Evolutionary conservation across 2,113 vertebrate genomes (phyloP).

Genomic region (Scomber colias): DNA sequence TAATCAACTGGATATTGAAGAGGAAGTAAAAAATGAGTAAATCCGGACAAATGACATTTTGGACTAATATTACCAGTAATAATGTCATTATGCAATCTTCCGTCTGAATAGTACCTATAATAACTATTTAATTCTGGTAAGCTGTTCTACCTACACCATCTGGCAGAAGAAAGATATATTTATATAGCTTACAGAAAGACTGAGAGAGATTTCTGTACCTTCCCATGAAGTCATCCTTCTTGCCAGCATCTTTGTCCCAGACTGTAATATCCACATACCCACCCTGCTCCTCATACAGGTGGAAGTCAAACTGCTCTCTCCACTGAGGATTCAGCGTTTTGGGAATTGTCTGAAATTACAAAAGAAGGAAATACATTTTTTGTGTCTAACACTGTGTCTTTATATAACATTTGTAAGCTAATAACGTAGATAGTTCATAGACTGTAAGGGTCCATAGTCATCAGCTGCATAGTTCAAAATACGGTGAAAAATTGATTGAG

Average conservation of each 20-base stretch:
- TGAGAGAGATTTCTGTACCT: constrained; percentile 86
- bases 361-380: constrained; percentile 4
- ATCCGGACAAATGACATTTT: not conserved
- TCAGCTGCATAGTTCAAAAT: not conserved
- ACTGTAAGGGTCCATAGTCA: not conserved
- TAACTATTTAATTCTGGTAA: not conserved
- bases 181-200: not conserved
- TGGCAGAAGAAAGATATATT: not conserved
- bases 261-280: constrained; percentile 95
- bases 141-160: not conserved
- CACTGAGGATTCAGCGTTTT: constrained; percentile 98
- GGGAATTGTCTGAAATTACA: constrained; percentile 87
- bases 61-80: not conserved
- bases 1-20: not conserved
- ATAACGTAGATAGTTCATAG: not conserved
- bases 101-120: not conserved
- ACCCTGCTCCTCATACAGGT: constrained; percentile 95
- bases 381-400: not conserved
- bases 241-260: constrained; percentile 97
- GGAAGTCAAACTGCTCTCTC: constrained; percentile 99
- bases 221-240: constrained; percentile 98
- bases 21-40: not conserved
- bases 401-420: too few relatives aligned
- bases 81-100: not conserved
- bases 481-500: not conserved